Conservation (phyloP, 2,113 vertebrate species). For the Thinocorus orbignyianus region DNA sequence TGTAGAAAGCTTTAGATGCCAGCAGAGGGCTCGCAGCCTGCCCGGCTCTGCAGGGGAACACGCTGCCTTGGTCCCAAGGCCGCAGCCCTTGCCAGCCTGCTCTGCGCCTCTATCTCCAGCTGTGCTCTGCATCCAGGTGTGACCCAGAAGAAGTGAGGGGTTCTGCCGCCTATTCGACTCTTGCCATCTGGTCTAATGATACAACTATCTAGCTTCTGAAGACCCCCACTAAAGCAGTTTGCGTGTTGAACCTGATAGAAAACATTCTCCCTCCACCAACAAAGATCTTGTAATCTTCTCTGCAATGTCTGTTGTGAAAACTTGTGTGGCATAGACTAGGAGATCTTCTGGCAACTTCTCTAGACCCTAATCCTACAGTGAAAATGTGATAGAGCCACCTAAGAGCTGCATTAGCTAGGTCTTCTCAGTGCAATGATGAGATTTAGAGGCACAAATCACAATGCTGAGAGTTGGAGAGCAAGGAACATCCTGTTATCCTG, state of each 20-base stretch:
- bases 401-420: neutral
- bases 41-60: neutral
- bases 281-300: neutral
- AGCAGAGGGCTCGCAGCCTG: neutral
- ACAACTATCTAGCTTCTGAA: neutral
- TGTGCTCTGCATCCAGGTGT: neutral
- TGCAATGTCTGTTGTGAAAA: neutral
- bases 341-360: neutral
- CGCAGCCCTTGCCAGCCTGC: neutral
- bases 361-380: neutral
- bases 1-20: neutral
- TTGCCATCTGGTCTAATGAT: neutral
- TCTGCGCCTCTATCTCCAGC: neutral
- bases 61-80: fast-evolving
- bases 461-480: neutral
- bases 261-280: neutral
- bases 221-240: neutral
- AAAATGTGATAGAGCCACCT: neutral
- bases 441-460: neutral
- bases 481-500: neutral
- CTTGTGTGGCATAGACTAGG: neutral
- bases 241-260: neutral
- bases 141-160: neutral
- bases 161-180: neutral
- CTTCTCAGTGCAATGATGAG: neutral